Conservation (phyloP, 2,888 invertebrate species). For the Hermaeophaga mercurialis region DNA sequence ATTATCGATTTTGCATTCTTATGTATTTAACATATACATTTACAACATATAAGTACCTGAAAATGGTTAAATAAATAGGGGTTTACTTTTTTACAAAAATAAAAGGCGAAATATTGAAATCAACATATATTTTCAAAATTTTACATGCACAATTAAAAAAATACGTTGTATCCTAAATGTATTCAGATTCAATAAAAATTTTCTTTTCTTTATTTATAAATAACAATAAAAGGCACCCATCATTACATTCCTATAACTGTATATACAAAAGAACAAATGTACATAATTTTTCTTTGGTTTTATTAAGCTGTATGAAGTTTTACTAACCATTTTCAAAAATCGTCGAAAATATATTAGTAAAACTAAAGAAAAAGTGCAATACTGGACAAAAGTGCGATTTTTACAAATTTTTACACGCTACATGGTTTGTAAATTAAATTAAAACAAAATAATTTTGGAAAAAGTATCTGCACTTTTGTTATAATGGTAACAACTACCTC, state of each 20-base stretch:
- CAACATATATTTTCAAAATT: conserved; percentile 45
- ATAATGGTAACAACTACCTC: conserved; percentile 15
- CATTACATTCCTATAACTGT: conserved; percentile 36
- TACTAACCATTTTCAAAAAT: conserved; percentile 48
- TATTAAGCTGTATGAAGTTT: conserved; percentile 57
- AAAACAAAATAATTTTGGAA: conserved; percentile 8
- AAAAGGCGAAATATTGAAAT: conserved; percentile 32
- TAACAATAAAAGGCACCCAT: conserved; percentile 45
- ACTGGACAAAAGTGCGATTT: conserved; percentile 48
- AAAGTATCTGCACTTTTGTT: conserved; percentile 25
- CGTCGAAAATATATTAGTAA: conserved; percentile 48
- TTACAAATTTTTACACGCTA: conserved; percentile 36
- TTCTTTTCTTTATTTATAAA: conserved; percentile 23
- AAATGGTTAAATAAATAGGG: too few species aligned
- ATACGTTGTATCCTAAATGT: conserved; percentile 38
- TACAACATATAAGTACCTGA: too few species aligned
- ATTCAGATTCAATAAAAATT: conserved; percentile 34
- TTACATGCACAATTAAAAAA: conserved; percentile 40
- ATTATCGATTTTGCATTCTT: too few species aligned
- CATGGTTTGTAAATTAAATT: conserved; percentile 1
- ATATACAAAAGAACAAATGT: conserved; percentile 30
- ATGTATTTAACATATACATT: too few species aligned
- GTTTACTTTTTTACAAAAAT: neutral
- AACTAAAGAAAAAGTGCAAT: conserved; percentile 54
- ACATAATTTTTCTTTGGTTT: conserved; percentile 53